These are phyloP conservation scores for Sprattus sprattus DNA, from an alignment of 2,113 vertebrate species.

Conservation along the genomic window DNA sequence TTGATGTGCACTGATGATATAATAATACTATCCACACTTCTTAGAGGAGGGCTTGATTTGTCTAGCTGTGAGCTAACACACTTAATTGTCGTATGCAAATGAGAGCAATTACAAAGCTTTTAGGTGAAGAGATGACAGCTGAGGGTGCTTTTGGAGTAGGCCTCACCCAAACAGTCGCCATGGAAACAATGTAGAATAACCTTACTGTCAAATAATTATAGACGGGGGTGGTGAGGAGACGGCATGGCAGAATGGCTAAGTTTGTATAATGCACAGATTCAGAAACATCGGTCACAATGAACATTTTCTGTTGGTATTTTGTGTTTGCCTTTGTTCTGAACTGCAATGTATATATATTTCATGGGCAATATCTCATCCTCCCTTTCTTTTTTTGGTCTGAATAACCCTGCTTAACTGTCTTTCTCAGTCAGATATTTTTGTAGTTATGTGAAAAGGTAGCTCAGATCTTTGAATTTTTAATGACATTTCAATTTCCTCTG, in stretches of 20 bases:
- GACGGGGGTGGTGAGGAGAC: slow-evolving; percentile 51
- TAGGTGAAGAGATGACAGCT: slow-evolving; percentile 99
- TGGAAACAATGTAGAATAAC: slow-evolving; percentile 91
- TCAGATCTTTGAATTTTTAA: background rate
- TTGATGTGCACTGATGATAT: slow-evolving; percentile 72
- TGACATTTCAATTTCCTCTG: background rate
- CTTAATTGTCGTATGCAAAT: slow-evolving; percentile 99
- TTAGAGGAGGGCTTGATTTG: slow-evolving; percentile 92
- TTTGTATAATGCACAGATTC: slow-evolving; percentile 49
- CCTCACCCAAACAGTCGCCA: slow-evolving; percentile 98
- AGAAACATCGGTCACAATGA: slow-evolving; percentile 37
- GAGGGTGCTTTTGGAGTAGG: slow-evolving; percentile 94
- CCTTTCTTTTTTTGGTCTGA: background rate
- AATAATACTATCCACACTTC: slow-evolving; percentile 72
- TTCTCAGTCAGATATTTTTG: background rate
- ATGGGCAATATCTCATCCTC: background rate
- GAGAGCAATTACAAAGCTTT: slow-evolving; percentile 99
- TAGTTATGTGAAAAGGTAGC: background rate
- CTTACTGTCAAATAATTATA: slow-evolving; percentile 74
- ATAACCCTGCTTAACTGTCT: background rate
- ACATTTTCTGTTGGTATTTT: background rate
- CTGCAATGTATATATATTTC: background rate
- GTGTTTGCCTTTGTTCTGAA: background rate
- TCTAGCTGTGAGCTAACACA: slow-evolving; percentile 99
- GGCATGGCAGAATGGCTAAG: slow-evolving; percentile 59